Percentiles rank a stretch among this genome's conserved stretches.
These are phyloP conservation scores for Ameiurus melas DNA, from an alignment of 2,113 vertebrate genomes.

Conservation along the genomic window DNA sequence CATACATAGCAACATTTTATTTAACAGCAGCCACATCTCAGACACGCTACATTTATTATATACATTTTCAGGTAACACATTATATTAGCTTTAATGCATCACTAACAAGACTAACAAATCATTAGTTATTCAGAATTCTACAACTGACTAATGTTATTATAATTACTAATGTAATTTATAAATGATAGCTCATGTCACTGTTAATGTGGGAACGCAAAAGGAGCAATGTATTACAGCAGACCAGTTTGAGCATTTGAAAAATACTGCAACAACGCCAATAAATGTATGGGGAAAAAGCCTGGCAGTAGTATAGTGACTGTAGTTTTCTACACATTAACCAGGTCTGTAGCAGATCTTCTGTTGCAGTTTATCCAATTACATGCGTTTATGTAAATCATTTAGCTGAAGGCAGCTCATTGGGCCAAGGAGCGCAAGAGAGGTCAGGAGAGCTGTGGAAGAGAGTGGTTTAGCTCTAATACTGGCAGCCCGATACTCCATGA, in stretches of 20 bases:
- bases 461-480: background rate
- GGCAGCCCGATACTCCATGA: background rate
- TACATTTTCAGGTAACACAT: background rate
- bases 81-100: background rate
- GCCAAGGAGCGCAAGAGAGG: background rate
- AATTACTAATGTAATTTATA: too few species aligned
- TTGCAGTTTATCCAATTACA: background rate
- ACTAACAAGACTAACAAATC: background rate
- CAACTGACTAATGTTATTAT: background rate
- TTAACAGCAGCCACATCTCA: background rate
- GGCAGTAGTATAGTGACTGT: background rate
- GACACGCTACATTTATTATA: background rate
- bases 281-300: background rate
- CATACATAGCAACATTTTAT: background rate
- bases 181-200: background rate
- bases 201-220: background rate
- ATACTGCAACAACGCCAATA: too few species aligned
- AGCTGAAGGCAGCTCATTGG: background rate
- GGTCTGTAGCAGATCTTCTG: background rate
- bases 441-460: background rate
- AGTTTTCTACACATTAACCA: background rate
- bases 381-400: background rate
- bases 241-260: background rate
- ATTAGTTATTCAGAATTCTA: background rate
- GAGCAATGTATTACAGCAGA: background rate